Evolutionary conservation across 1,140 invertebrate genomes (phyloP).

Genomic region (Phocides pigmalion): DNA sequence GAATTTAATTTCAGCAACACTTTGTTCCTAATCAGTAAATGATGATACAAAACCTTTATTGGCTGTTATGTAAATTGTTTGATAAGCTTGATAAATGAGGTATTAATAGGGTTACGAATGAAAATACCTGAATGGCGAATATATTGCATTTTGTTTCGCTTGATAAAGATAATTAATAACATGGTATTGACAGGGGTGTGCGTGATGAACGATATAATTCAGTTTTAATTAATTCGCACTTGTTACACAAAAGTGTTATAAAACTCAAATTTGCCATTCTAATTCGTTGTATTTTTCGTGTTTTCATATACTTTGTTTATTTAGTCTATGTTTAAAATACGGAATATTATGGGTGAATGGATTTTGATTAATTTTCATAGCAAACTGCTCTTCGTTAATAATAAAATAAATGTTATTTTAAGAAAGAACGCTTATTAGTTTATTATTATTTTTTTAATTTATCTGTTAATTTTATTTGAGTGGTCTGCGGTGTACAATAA

Average conservation of each 20-base stretch:
- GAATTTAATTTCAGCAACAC: background rate
- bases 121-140: conserved; percentile 21
- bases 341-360: no score
- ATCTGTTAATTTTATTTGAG: no score
- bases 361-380: no score
- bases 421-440: no score
- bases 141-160: conserved; percentile 8
- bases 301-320: background rate
- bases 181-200: conserved; percentile 1
- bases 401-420: no score
- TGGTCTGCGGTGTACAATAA: no score
- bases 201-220: background rate
- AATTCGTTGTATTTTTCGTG: background rate
- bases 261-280: no score
- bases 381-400: no score
- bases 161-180: conserved; percentile 22
- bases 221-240: conserved; percentile 1
- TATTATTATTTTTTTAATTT: no score
- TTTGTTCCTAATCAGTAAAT: background rate
- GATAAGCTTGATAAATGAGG: conserved; percentile 19
- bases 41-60: conserved; percentile 3
- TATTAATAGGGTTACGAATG: conserved; percentile 4
- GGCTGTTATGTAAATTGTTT: conserved; percentile 15
- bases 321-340: no score
- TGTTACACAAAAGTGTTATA: no score